Evolutionary conservation across 1,140 invertebrate species (phyloP).

Genomic region (Drosophila tsacasi): DNA sequence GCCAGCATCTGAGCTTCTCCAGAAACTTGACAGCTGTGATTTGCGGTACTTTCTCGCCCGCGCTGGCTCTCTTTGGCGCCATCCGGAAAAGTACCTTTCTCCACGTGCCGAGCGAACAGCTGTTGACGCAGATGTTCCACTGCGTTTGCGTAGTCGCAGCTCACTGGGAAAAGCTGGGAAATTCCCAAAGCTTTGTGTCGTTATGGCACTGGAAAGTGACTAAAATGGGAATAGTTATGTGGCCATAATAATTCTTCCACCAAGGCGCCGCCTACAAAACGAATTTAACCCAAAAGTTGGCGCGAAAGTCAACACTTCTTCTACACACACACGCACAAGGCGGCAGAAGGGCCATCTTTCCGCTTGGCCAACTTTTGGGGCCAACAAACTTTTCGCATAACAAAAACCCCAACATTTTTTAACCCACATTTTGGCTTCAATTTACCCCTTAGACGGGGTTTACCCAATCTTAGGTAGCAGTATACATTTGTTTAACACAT

Average conservation of each 20-base stretch:
- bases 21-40: slow-evolving; percentile 67
- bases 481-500: background rate
- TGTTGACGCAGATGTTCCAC: slow-evolving; percentile 40
- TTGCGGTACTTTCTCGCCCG: slow-evolving; percentile 41
- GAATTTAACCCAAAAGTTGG: slow-evolving; percentile 40
- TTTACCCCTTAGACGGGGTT: background rate
- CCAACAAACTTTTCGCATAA: slow-evolving; percentile 32
- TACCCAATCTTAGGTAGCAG: background rate
- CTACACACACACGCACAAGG: background rate
- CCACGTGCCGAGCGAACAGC: slow-evolving; percentile 63
- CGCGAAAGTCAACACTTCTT: slow-evolving; percentile 45
- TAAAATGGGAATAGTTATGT: slow-evolving; percentile 42
- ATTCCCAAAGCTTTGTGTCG: slow-evolving; percentile 3
- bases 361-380: slow-evolving; percentile 29
- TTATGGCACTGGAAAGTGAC: slow-evolving; percentile 47
- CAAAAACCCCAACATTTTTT: slow-evolving; percentile 18
- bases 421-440: slow-evolving; percentile 16
- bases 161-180: slow-evolving; percentile 1
- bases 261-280: slow-evolving; percentile 17
- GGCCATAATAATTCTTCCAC: slow-evolving; percentile 21
- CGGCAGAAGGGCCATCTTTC: slow-evolving; percentile 15
- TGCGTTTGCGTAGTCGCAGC: slow-evolving; percentile 11
- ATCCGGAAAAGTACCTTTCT: slow-evolving; percentile 34
- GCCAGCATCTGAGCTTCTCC: slow-evolving; percentile 67
- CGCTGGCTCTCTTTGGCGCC: slow-evolving; percentile 60